Percentiles rank a stretch among this genome's conserved stretches.
Conservation (phyloP, 1,140 invertebrate species). For the Achroia grisella region DNA sequence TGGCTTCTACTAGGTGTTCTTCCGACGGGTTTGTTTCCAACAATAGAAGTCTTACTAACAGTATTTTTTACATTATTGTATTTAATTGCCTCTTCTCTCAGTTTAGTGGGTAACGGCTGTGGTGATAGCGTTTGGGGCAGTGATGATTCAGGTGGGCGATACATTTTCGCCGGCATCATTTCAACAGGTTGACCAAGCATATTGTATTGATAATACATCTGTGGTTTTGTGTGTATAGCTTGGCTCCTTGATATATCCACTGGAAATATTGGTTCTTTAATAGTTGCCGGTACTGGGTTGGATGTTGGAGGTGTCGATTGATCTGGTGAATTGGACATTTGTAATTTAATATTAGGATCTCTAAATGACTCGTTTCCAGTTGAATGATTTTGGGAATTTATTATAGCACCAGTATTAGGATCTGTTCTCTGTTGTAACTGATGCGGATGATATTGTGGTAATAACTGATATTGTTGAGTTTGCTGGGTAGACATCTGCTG, state of each 20-base stretch:
- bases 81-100: slow-evolving; percentile 14
- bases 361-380: slow-evolving; percentile 15
- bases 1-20: slow-evolving; percentile 43
- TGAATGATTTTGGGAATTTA: slow-evolving; percentile 10
- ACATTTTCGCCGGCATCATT: slow-evolving; percentile 31
- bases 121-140: slow-evolving; percentile 53
- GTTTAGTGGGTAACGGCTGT: slow-evolving; percentile 19
- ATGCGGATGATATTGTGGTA: background rate
- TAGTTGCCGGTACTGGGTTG: slow-evolving; percentile 4
- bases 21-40: slow-evolving; percentile 24
- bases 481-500: background rate
- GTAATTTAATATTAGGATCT: slow-evolving; percentile 6
- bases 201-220: slow-evolving; percentile 35
- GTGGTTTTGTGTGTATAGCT: slow-evolving; percentile 7
- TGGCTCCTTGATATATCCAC: slow-evolving; percentile 30
- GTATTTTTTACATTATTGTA: slow-evolving; percentile 46
- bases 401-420: slow-evolving; percentile 13
- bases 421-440: slow-evolving; percentile 20
- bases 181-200: slow-evolving; percentile 52
- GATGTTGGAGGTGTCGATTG: slow-evolving; percentile 1
- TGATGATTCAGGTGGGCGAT: slow-evolving; percentile 20
- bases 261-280: slow-evolving; percentile 45
- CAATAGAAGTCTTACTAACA: slow-evolving; percentile 49
- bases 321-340: background rate
- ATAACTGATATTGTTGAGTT: background rate